Percentiles rank a stretch among this genome's conserved stretches.
Conservation (phyloP, 2,797 vertebrate genomes). For the Sebastiscus albofasciatus region DNA sequence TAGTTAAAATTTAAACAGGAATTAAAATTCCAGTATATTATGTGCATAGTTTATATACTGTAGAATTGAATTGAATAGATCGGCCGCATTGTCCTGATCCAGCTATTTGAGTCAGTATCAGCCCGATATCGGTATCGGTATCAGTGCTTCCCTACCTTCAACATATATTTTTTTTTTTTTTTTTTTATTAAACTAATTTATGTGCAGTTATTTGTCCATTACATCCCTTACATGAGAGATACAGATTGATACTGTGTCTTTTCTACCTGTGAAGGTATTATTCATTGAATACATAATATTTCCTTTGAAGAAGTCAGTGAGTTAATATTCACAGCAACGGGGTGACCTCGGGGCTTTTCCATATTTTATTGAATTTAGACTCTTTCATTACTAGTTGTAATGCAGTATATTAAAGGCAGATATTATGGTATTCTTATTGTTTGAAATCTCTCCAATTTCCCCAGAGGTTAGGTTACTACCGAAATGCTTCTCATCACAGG, state of each 20-base stretch:
- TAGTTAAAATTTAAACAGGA: too few relatives aligned
- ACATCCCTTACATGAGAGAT: not conserved
- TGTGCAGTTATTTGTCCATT: not conserved
- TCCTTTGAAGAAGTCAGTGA: not conserved
- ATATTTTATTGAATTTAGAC: slow-evolving; percentile 28
- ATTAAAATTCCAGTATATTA: too few relatives aligned
- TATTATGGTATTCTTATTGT: not conserved
- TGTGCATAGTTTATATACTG: too few relatives aligned
- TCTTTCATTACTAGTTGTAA: slow-evolving; percentile 11
- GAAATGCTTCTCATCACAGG: not conserved
- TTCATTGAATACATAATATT: slow-evolving; percentile 6
- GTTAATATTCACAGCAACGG: slow-evolving; percentile 21
- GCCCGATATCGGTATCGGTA: too few relatives aligned
- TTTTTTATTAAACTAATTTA: not conserved
- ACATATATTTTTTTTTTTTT: too few relatives aligned
- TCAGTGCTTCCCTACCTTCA: too few relatives aligned
- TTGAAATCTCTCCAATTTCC: not conserved
- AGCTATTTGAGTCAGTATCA: too few relatives aligned
- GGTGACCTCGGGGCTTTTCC: not conserved
- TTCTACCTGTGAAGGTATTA: not conserved
- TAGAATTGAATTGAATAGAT: too few relatives aligned
- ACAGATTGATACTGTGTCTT: not conserved
- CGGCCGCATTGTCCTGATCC: too few relatives aligned
- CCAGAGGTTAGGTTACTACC: not conserved
- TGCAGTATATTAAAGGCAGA: not conserved